Evolutionary conservation across 2,888 invertebrate genomes (phyloP).

Genomic region (Plagodis dolabraria): DNA sequence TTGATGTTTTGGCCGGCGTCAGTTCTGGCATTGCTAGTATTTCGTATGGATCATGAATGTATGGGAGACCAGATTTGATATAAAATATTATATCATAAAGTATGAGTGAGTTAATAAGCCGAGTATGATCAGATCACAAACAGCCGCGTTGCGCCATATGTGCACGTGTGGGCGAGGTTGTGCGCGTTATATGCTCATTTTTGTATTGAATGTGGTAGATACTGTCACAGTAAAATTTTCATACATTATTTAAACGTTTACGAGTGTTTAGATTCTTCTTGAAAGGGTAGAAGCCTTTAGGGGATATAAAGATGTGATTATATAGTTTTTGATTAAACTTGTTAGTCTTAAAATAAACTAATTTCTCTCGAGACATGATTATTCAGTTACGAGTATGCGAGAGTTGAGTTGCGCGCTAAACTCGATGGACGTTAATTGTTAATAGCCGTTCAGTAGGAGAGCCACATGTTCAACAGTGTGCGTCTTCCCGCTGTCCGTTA

Average conservation of each 20-base stretch:
- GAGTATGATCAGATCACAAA: constrained; percentile 46
- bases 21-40: neutral
- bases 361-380: too few species aligned
- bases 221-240: neutral
- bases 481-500: neutral
- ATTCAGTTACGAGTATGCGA: too few species aligned
- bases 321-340: too few species aligned
- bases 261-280: too few species aligned
- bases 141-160: constrained; percentile 50
- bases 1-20: neutral
- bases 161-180: constrained; percentile 45
- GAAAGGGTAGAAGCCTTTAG: too few species aligned
- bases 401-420: too few species aligned
- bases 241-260: neutral
- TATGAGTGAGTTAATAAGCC: constrained; percentile 44
- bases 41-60: neutral
- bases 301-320: too few species aligned
- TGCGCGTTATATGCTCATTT: constrained; percentile 32
- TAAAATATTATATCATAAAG: neutral
- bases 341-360: too few species aligned
- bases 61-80: neutral
- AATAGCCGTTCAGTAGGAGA: neutral
- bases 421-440: too few species aligned
- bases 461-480: neutral
- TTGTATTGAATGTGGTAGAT: constrained; percentile 8